Percentiles rank a stretch among this genome's conserved stretches.
Evolutionary conservation across 1,140 invertebrate genomes (phyloP).

Genomic region (Cotesia typhae): DNA sequence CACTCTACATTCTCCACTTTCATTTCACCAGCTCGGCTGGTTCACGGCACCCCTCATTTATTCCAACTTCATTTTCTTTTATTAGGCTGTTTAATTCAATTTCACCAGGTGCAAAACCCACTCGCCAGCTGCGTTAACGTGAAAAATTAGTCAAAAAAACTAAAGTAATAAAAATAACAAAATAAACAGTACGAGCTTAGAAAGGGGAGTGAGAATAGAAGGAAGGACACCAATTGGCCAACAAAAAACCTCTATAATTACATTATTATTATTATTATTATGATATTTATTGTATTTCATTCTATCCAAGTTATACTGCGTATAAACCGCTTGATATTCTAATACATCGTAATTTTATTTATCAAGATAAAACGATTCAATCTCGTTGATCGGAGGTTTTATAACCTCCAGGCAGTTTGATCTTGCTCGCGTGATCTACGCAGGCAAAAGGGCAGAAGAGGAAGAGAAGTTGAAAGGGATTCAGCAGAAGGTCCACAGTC

Average conservation of each 20-base stretch:
- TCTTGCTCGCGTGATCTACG: conserved; percentile 28
- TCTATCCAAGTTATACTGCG: not conserved
- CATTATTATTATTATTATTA: not conserved
- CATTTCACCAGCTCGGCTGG: conserved; percentile 1
- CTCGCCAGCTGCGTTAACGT: conserved; percentile 23
- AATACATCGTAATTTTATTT: conserved; percentile 32
- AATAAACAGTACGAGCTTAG: conserved; percentile 2
- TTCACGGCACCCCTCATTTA: not conserved
- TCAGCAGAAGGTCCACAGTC: no score
- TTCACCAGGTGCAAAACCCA: conserved; percentile 32
- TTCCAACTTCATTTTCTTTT: conserved; percentile 30
- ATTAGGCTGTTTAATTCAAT: conserved; percentile 29
- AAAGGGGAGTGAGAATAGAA: not conserved
- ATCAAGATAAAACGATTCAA: conserved; percentile 35
- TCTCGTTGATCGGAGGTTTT: conserved; percentile 28
- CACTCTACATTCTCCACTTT: not conserved
- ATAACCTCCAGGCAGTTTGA: conserved; percentile 29
- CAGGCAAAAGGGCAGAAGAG: not conserved
- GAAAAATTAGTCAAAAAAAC: conserved; percentile 27
- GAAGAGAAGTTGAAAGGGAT: not conserved
- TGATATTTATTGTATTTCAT: not conserved
- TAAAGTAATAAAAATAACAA: not conserved
- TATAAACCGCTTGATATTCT: not conserved
- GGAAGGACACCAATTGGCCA: no score
- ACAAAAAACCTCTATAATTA: not conserved